Evolutionary conservation across 1,140 invertebrate genomes (phyloP).

Genomic region (Meloidogyne hapla): DNA sequence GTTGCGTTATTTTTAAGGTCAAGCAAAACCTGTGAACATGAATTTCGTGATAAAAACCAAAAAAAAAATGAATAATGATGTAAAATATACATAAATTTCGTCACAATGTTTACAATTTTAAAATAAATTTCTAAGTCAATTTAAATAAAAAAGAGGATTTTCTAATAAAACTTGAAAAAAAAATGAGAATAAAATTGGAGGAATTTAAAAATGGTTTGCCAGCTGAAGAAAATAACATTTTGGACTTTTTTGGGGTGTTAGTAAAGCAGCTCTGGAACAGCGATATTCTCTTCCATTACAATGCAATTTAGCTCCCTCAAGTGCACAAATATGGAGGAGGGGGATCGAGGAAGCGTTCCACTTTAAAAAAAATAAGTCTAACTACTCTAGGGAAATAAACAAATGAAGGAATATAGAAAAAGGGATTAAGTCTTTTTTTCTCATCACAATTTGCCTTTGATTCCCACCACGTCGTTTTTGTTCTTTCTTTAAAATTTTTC

Average conservation of each 20-base stretch:
- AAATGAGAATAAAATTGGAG: not conserved
- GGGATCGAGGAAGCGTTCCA: not conserved
- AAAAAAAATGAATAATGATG: too few species aligned
- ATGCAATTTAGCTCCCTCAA: not conserved
- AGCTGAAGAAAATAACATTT: not conserved
- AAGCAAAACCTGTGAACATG: too few species aligned
- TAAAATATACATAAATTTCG: too few species aligned
- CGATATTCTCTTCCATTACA: slow-evolving; percentile 4
- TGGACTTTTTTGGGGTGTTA: not conserved
- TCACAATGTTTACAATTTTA: too few species aligned
- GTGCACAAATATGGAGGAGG: not conserved
- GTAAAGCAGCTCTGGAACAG: not conserved
- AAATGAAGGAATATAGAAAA: not conserved
- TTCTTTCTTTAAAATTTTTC: not conserved
- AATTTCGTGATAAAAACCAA: too few species aligned
- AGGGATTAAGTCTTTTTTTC: not conserved
- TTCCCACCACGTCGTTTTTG: not conserved
- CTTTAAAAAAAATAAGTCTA: not conserved
- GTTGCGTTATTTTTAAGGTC: too few species aligned
- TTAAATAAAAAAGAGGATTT: too few species aligned
- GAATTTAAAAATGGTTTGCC: not conserved
- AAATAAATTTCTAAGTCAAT: too few species aligned
- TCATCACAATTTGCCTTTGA: not conserved
- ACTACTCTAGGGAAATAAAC: not conserved
- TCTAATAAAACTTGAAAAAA: not conserved